Evolutionary conservation across 2,797 vertebrate species (phyloP).

Genomic region (Bovichtus variegatus): DNA sequence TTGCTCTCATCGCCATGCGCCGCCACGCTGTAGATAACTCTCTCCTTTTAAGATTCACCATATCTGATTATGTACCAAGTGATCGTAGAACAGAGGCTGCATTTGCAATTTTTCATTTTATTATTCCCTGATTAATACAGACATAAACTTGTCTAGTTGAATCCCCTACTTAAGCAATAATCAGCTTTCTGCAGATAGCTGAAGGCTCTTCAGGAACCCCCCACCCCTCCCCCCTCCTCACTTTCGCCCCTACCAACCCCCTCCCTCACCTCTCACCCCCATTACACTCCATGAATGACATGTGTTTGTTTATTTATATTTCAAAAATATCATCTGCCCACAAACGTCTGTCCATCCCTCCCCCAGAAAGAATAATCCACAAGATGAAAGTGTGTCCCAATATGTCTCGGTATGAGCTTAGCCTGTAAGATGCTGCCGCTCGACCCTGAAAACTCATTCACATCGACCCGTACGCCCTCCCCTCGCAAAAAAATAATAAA

Average conservation of each 20-base stretch:
- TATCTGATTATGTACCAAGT: slow-evolving; percentile 18
- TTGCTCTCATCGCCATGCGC: slow-evolving; percentile 26
- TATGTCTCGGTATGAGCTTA: slow-evolving; percentile 90
- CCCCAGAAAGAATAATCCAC: slow-evolving; percentile 86
- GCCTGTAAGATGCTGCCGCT: slow-evolving; percentile 72
- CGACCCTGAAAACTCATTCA: slow-evolving; percentile 32
- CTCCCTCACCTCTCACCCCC: not conserved
- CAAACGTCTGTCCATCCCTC: slow-evolving; percentile 88
- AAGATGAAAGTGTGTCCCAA: slow-evolving; percentile 92
- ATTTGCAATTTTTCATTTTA: slow-evolving; percentile 25
- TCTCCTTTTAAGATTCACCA: slow-evolving; percentile 6
- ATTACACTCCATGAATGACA: slow-evolving; percentile 77
- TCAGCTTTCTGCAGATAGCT: slow-evolving; percentile 73
- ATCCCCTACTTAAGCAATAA: slow-evolving; percentile 52
- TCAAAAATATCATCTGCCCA: slow-evolving; percentile 86
- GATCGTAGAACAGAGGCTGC: slow-evolving; percentile 9
- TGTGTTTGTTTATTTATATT: slow-evolving; percentile 87
- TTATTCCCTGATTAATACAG: slow-evolving; percentile 62
- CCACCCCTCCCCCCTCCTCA: slow-evolving; percentile 23
- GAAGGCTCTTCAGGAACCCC: slow-evolving; percentile 64
- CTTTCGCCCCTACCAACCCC: slow-evolving; percentile 38
- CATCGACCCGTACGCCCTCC: fast-evolving
- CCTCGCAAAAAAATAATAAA: not conserved
- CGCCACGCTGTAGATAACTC: slow-evolving; percentile 14
- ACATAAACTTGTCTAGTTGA: slow-evolving; percentile 57